Percentiles rank a stretch among this genome's conserved stretches.
Evolutionary conservation across 1,140 invertebrate genomes (phyloP).

Genomic region (Cyclargus thomasi): DNA sequence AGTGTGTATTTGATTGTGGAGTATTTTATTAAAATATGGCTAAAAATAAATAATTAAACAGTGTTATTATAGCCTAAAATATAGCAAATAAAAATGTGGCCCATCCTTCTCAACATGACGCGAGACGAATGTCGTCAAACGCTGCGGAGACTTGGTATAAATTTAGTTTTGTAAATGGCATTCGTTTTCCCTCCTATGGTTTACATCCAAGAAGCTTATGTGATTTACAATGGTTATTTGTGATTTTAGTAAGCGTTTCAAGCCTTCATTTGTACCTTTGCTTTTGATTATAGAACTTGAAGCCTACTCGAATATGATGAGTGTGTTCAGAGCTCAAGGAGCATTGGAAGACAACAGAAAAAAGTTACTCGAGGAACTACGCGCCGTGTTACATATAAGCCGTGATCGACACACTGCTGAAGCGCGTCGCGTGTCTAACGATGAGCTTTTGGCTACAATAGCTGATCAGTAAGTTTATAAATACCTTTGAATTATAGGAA

Average conservation of each 20-base stretch:
- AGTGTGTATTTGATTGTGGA: constrained; percentile 74
- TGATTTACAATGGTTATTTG: constrained; percentile 16
- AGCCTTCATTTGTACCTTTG: constrained; percentile 25
- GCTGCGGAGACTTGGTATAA: constrained; percentile 87
- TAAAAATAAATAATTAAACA: constrained; percentile 61
- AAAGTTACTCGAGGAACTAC: constrained; percentile 88
- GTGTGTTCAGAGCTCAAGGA: constrained; percentile 93
- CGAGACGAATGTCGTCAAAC: constrained; percentile 90
- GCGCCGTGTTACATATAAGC: constrained; percentile 88
- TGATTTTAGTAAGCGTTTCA: background rate
- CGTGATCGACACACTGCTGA: constrained; percentile 93
- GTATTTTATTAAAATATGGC: constrained; percentile 69
- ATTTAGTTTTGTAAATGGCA: constrained; percentile 71
- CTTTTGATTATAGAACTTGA: constrained; percentile 85
- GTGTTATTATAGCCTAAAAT: constrained; percentile 48
- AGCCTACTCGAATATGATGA: constrained; percentile 91
- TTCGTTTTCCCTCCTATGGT: constrained; percentile 72
- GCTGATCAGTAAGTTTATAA: constrained; percentile 84
- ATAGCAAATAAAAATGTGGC: constrained; percentile 65
- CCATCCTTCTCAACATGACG: constrained; percentile 66
- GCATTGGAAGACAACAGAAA: constrained; percentile 88
- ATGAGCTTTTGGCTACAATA: constrained; percentile 91
- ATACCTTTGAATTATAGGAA: constrained; percentile 19
- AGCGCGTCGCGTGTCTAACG: constrained; percentile 91
- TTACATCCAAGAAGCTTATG: constrained; percentile 43